Evolutionary conservation across 2,113 vertebrate species (phyloP), one percentile per base, ranked within the genome.

Genomic region (Tretioscincus oriximinensis): DNA sequence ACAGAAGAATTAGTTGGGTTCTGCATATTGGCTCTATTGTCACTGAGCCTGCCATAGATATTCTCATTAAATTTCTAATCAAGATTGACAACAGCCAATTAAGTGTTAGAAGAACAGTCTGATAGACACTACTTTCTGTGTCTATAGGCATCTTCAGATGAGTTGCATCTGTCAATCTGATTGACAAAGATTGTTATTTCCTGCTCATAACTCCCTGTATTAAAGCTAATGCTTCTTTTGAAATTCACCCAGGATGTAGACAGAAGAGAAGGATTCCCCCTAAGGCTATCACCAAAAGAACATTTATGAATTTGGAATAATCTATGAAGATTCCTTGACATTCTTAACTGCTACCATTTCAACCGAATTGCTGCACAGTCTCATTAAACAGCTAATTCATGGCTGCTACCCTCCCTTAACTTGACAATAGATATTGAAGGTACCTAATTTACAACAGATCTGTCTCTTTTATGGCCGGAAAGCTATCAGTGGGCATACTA

Each of bases 381-480:
- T 80, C 78, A 71, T 78, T 85, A 87, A 88, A 75, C 60, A 22
- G 58, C 58, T 76, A 83, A 84, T 64, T 72, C 0, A 6, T 31
- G 82, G 29, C 76, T 90, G 72, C 82, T 51, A 7, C 1, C 22
- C 77, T 68, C 54, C 63, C 69, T 85, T 12, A 31, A 61, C 81
- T 61, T 81, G 63, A 84, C 75, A 63, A 86, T 78, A 18, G 66
- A 86, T 78, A 18, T 75, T 24, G 71, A 9, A 69, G 54, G 29
- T 24, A 66, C 72, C 84, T 89, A 87, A 81, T 77, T 92, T 91
- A 96, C 71, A 96, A 88, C 73, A 96, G 91, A 93, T 96, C 96
- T 85, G 96, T 96, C 88, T 96, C 96, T 92, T 95, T 96, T 82
- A 96, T 93, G 73, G 94, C 93, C 82, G 92, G 90, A 81, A 95